Base-by-base conservation (phyloP, 2,888 invertebrate species). In the Digitonthophagus gazella region DNA sequence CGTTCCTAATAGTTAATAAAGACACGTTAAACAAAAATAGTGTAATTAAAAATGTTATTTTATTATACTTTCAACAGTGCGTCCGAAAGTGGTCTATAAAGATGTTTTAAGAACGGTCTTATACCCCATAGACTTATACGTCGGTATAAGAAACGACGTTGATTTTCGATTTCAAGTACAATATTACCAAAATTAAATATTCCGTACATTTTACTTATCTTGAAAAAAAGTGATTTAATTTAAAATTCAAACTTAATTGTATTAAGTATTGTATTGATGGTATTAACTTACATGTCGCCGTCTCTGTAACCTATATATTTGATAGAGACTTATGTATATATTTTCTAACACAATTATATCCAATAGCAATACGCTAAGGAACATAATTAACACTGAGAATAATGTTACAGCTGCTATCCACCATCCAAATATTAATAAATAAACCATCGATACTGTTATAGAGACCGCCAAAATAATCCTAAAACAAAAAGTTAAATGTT, bases 281-380 rank as follows among this genome's bases (percentile, higher is more conserved):
- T n/a, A n/a, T n/a, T n/a, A n/a, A 64, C 61, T 69, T 61, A 69
- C 69, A 44, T 61, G 0, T 3, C 58, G n/a, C 1, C 18, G 56
- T 6, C n/a, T 44, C 3, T 18, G 18, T 20, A 11, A 58, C 16
- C n/a, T 61, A n/a, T 55, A 11, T 3, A 55, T 20, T 18, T 58
- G 22, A 11, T 54, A 61, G 11, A 67, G 2, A 15, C 65, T 67
- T 0, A 73, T 57, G 22, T 70, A 71, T 0, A 74, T 15, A 58
- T 74, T 74, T 67, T 75, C 75, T 18, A 71, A 67, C 2, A 75
- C n/a, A 61, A 61, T n/a, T n/a, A 61, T 19, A 20, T 61, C 18
- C n/a, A 61, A 1, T 0, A 61, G 61, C 5, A 61, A 18, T 6
- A 20, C 61, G 4, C 16, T 6, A 16, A 0, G 1, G 20, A 20